Evolutionary conservation across 2,797 vertebrate species (phyloP).

Genomic region (Helarctos malayanus): DNA sequence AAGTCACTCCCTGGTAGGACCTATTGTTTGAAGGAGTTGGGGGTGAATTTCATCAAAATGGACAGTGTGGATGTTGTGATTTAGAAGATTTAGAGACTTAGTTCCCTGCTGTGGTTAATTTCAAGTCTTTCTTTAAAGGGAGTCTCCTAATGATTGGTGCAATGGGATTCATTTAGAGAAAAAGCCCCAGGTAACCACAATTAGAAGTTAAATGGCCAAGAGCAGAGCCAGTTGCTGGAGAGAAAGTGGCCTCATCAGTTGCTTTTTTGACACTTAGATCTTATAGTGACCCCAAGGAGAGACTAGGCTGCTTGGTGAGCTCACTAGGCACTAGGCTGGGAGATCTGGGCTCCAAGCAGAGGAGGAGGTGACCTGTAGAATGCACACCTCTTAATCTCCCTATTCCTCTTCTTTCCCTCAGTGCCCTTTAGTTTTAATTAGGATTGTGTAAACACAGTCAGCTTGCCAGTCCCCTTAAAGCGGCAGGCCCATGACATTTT

Average conservation of each 20-base stretch:
- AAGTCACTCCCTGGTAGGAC: conserved; percentile 27
- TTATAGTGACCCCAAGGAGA: conserved; percentile 16
- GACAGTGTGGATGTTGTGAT: conserved; percentile 55
- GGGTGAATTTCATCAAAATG: conserved; percentile 47
- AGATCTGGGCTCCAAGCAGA: background rate
- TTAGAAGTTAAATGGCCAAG: conserved; percentile 67
- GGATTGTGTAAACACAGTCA: conserved; percentile 58
- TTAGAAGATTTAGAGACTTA: conserved; percentile 49
- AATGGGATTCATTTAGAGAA: conserved; percentile 69
- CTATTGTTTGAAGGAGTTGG: conserved; percentile 58
- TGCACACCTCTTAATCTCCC: background rate
- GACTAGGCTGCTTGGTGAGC: background rate
- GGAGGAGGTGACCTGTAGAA: conserved; percentile 41
- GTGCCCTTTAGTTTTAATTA: conserved; percentile 72
- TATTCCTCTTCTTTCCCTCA: conserved; percentile 57
- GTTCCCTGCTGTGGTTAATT: conserved; percentile 66
- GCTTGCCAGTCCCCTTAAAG: conserved; percentile 60
- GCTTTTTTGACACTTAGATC: conserved; percentile 59
- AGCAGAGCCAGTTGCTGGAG: conserved; percentile 63
- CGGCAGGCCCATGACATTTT: conserved; percentile 17
- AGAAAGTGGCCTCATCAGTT: conserved; percentile 44
- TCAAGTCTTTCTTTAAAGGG: conserved; percentile 68
- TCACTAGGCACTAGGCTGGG: background rate
- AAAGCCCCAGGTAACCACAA: conserved; percentile 52
- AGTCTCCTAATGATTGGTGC: conserved; percentile 46